Evolutionary conservation across 2,113 vertebrate genomes (phyloP).

Genomic region (Scalopus aquaticus): DNA sequence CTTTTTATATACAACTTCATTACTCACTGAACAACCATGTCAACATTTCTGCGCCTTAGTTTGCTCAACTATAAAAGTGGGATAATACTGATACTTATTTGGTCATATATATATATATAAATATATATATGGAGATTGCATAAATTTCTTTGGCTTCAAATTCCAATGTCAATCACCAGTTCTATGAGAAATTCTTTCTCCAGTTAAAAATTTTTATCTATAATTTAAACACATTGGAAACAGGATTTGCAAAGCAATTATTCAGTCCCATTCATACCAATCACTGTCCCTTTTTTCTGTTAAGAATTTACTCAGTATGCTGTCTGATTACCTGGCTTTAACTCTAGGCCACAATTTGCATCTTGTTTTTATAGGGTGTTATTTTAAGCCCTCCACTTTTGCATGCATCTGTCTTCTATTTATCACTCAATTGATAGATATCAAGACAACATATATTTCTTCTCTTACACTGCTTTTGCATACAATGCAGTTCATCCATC

Average conservation of each 20-base stretch:
- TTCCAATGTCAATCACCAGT: not conserved
- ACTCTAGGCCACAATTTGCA: not conserved
- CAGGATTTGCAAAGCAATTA: not conserved
- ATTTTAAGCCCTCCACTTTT: not conserved
- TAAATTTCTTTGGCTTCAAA: not conserved
- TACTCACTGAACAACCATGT: not conserved
- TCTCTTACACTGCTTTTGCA: not conserved
- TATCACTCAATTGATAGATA: not conserved
- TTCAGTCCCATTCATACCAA: not conserved
- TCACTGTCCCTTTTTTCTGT: not conserved
- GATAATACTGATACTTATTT: not conserved
- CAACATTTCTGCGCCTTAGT: not conserved
- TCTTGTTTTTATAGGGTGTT: not conserved
- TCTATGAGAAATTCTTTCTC: not conserved
- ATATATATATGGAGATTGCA: not conserved
- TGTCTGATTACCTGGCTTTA: not conserved
- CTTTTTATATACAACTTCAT: not conserved
- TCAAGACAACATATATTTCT: not conserved
- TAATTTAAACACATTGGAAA: not conserved
- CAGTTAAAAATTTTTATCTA: no score
- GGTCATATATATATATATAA: not conserved
- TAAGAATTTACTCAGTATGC: not conserved
- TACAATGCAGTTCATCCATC: not conserved
- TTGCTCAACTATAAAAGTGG: not conserved
- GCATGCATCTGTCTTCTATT: not conserved